A percentile compares a stretch with the other conserved stretches of the same genome.
Evolutionary conservation across 2,113 vertebrate species (phyloP).

Genomic region (Mobula hypostoma): DNA sequence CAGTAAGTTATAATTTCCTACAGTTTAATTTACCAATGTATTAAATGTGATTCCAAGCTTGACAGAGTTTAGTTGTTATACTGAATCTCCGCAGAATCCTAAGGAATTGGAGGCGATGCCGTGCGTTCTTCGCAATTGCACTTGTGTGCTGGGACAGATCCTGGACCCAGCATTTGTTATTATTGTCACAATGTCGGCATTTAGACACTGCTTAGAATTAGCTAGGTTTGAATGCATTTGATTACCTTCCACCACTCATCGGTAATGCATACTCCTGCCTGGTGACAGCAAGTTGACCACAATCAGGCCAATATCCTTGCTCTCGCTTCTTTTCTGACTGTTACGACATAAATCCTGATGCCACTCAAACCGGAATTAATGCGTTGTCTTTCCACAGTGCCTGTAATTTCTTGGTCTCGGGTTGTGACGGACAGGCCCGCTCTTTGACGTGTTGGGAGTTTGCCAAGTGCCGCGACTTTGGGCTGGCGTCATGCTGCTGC

Average conservation of each 20-base stretch:
- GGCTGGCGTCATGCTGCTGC: not conserved
- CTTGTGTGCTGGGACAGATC: no score
- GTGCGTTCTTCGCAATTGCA: no score
- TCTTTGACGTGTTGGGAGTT: not conserved
- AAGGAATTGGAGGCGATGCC: no score
- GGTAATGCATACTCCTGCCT: no score
- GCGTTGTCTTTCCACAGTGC: constrained; percentile 20
- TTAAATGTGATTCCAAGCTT: not conserved
- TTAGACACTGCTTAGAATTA: not conserved
- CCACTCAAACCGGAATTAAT: not conserved
- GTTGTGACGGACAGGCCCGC: not conserved
- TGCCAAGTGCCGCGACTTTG: not conserved
- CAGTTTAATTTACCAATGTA: not conserved
- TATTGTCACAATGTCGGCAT: not conserved
- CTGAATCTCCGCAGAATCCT: no score
- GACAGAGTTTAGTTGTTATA: no score
- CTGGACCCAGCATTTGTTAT: not conserved
- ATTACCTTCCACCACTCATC: not conserved
- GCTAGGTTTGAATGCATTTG: not conserved
- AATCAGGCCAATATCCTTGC: not conserved
- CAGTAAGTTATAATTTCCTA: not conserved
- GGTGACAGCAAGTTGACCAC: not conserved
- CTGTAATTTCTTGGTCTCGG: not conserved
- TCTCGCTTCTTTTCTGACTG: not conserved
- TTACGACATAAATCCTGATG: not conserved